These are phyloP conservation scores for Drosophila athabasca DNA, from an alignment of 1,140 invertebrate genomes.

Conservation along the genomic window DNA sequence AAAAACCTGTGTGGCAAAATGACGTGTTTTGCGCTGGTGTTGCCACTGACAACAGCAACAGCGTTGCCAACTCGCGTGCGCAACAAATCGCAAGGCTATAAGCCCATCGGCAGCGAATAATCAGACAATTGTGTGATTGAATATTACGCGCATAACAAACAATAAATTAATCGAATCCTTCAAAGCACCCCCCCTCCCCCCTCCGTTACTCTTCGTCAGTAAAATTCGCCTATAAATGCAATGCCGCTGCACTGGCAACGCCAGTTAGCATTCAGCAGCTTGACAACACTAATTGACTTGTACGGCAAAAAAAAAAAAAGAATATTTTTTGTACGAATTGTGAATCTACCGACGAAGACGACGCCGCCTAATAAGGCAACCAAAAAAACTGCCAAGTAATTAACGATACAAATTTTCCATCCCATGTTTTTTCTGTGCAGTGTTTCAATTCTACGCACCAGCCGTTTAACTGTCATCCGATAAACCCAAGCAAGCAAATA, in stretches of 20 bases:
- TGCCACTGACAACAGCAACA: constrained; percentile 55
- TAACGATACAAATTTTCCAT: too few relatives aligned
- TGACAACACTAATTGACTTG: constrained; percentile 45
- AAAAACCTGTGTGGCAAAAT: constrained; percentile 45
- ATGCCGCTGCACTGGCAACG: neutral
- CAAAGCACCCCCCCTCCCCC: too few relatives aligned
- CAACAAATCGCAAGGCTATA: neutral
- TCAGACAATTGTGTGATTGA: neutral
- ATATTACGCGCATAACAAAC: neutral
- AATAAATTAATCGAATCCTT: neutral
- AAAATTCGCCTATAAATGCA: neutral
- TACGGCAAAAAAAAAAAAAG: constrained; percentile 13
- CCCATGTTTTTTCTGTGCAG: too few relatives aligned
- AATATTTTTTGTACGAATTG: constrained; percentile 21
- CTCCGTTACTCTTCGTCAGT: too few relatives aligned
- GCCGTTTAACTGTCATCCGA: too few relatives aligned
- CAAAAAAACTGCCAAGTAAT: neutral
- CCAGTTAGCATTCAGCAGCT: neutral
- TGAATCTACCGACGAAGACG: neutral
- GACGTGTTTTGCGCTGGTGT: constrained; percentile 59
- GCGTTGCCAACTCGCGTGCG: constrained; percentile 30
- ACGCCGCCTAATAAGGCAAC: neutral
- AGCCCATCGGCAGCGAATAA: constrained; percentile 1
- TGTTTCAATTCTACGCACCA: too few relatives aligned
- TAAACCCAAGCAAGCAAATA: neutral